A percentile compares a stretch with the other conserved stretches of the same genome.
These are phyloP conservation scores for Drosophila parvula DNA, from an alignment of 1,140 invertebrate species.

Conservation along the genomic window DNA sequence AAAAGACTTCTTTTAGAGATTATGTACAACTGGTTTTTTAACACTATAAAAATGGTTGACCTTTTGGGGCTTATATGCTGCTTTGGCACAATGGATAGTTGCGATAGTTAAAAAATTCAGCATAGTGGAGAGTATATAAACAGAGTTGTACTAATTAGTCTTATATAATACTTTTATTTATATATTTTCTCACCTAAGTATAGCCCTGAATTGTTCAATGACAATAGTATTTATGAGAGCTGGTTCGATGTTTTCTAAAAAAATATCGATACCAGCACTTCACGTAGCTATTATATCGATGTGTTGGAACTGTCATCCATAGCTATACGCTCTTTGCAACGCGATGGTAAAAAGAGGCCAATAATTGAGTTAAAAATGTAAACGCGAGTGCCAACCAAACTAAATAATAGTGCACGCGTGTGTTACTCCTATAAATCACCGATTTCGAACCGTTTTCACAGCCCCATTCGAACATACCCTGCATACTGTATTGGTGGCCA, in stretches of 20 bases:
- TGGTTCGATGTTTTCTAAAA: neutral
- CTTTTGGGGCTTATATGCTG: too few species aligned
- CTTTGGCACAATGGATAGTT: too few species aligned
- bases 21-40: too few species aligned
- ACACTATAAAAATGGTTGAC: too few species aligned
- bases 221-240: neutral
- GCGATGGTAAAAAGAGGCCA: conserved; percentile 53
- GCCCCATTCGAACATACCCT: conserved; percentile 18
- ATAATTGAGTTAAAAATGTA: conserved; percentile 73
- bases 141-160: too few species aligned
- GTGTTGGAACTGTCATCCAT: conserved; percentile 6
- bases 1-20: too few species aligned
- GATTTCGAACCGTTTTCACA: conserved; percentile 52
- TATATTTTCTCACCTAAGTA: too few species aligned
- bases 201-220: too few species aligned
- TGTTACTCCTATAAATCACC: conserved; percentile 39
- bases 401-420: conserved; percentile 57
- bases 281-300: neutral
- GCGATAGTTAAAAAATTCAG: too few species aligned
- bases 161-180: too few species aligned
- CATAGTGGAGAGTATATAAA: too few species aligned
- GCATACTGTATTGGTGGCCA: conserved; percentile 57
- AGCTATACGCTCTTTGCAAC: conserved; percentile 24
- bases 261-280: conserved; percentile 3
- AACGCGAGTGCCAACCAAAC: conserved; percentile 47